Percentiles rank a stretch among this genome's conserved stretches.
Evolutionary conservation across 2,888 invertebrate genomes (phyloP).

Genomic region (Polydesmus complanatus): DNA sequence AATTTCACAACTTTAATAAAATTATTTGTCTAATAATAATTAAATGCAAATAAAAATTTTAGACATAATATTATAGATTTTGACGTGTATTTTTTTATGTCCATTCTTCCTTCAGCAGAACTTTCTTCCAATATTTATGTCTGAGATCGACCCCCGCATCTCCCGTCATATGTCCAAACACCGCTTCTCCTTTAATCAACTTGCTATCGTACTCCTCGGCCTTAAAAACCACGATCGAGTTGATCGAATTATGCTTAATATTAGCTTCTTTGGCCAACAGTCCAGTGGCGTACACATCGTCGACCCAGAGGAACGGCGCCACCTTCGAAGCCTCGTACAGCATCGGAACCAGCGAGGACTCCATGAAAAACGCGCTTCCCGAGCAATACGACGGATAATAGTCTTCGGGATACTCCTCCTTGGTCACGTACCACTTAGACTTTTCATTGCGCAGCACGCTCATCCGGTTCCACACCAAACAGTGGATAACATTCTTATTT

Average conservation of each 20-base stretch:
- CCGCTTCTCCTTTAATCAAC: conserved; percentile 8
- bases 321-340: conserved; percentile 4
- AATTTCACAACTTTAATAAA: no score
- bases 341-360: neutral
- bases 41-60: no score
- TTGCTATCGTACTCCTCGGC: conserved; percentile 9
- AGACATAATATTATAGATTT: no score
- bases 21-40: no score
- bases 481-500: conserved; percentile 2
- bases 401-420: conserved; percentile 7
- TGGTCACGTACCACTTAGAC: conserved; percentile 15
- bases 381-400: conserved; percentile 14
- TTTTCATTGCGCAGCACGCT: conserved; percentile 8
- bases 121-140: conserved; percentile 11
- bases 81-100: no score
- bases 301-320: conserved; percentile 15
- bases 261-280: conserved; percentile 8
- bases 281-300: conserved; percentile 14
- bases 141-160: conserved; percentile 11
- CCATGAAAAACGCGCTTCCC: conserved; percentile 13
- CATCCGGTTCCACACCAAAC: conserved; percentile 14
- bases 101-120: conserved; percentile 13
- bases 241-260: conserved; percentile 7
- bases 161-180: conserved; percentile 15
- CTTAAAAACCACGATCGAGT: conserved; percentile 11